Evolutionary conservation across 2,888 invertebrate species (phyloP).

Genomic region (Harmothoe impar): DNA sequence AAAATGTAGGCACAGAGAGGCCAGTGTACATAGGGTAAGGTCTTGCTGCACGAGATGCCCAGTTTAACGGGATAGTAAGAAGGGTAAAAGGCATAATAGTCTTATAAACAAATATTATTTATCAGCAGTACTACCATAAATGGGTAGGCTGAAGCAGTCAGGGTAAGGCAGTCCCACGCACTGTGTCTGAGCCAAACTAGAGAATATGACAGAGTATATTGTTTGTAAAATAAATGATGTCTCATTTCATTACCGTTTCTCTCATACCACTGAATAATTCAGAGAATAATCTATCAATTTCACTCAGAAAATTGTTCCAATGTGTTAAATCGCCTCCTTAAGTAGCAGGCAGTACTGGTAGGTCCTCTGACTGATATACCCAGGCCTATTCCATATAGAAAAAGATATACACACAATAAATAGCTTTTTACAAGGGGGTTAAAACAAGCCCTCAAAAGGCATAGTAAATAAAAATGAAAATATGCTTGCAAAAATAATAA

Average conservation of each 20-base stretch:
- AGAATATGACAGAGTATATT: neutral
- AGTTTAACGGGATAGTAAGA: neutral
- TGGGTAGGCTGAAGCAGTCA: slow-evolving; percentile 32
- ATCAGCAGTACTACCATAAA: neutral
- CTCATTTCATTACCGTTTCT: neutral
- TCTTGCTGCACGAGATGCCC: neutral
- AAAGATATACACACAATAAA: slow-evolving; percentile 52
- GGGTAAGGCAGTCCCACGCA: neutral
- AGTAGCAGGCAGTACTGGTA: slow-evolving; percentile 14
- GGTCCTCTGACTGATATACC: neutral
- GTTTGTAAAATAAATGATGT: slow-evolving; percentile 36
- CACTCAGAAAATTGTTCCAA: slow-evolving; percentile 23
- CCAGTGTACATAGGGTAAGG: neutral
- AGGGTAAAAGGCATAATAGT: slow-evolving; percentile 2
- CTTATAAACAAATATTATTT: slow-evolving; percentile 48
- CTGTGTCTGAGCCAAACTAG: neutral
- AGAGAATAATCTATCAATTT: neutral
- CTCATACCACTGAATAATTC: slow-evolving; percentile 13
- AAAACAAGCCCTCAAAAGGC: slow-evolving; percentile 47
- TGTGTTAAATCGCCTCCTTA: neutral
- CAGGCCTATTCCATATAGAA: slow-evolving; percentile 31
- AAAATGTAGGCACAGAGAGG: neutral
- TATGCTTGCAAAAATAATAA: slow-evolving; percentile 60
- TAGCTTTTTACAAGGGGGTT: slow-evolving; percentile 37
- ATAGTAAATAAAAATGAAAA: slow-evolving; percentile 56